phyloP scores from a whole-genome alignment of 2,797 vertebrate genomes.

The Sebastes cheni region DNA sequence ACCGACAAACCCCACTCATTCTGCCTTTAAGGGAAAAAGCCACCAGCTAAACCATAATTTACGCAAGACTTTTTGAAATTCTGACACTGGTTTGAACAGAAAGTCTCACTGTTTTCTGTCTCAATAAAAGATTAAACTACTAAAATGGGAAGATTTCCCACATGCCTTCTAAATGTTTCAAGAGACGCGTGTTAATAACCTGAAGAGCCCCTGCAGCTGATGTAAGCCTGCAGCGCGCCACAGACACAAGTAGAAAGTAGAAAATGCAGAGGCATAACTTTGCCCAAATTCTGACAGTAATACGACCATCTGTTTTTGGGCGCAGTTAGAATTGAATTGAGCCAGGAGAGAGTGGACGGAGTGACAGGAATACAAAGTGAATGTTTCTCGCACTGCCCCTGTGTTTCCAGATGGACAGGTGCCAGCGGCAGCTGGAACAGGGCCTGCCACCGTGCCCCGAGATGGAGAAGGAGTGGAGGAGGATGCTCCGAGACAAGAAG shows the following conservation, averaged over 20 bases:
- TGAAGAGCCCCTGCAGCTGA: slow-evolving; percentile 43
- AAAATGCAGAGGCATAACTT: slow-evolving; percentile 34
- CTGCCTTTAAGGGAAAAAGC: background rate
- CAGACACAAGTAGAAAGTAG: background rate
- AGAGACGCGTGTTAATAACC: slow-evolving; percentile 46
- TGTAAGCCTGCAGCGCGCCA: slow-evolving; percentile 32
- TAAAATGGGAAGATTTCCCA: slow-evolving; percentile 12
- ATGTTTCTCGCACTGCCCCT: slow-evolving; percentile 23
- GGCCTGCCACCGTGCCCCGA: slow-evolving; percentile 86
- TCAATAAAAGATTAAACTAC: slow-evolving; percentile 12
- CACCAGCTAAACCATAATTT: background rate
- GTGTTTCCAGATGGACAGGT: slow-evolving; percentile 79
- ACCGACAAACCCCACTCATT: background rate
- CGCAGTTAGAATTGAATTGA: slow-evolving; percentile 36
- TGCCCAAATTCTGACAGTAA: slow-evolving; percentile 51
- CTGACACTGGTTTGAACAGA: background rate
- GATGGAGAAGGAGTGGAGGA: slow-evolving; percentile 85
- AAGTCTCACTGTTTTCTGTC: background rate
- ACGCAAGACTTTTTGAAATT: background rate
- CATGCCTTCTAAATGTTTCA: slow-evolving; percentile 35
- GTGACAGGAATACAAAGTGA: slow-evolving; percentile 64
- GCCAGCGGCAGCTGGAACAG: slow-evolving; percentile 82
- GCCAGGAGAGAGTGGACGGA: slow-evolving; percentile 17
- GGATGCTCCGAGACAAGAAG: slow-evolving; percentile 78
- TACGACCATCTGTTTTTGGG: slow-evolving; percentile 56